phyloP scores from a whole-genome alignment of 2,888 invertebrate genomes.

The Lochmaea capreae region DNA sequence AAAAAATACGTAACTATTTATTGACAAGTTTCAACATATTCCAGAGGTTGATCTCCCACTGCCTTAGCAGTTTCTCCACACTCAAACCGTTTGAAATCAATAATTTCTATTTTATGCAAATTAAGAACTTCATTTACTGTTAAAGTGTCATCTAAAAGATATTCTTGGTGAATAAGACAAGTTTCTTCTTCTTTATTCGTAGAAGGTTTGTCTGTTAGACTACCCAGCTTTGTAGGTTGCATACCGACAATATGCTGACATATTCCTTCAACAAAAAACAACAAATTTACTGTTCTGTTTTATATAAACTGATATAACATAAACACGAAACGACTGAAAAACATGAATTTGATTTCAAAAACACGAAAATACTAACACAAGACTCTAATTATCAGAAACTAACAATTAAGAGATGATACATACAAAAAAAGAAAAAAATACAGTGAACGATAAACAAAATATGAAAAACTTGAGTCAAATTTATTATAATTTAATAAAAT shows the following conservation, averaged over 20 bases:
- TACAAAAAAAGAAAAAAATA: too few relatives aligned
- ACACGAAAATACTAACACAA: too few relatives aligned
- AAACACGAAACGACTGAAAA: too few relatives aligned
- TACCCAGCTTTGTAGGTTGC: slow-evolving; percentile 82
- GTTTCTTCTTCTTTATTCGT: slow-evolving; percentile 80
- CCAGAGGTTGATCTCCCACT: slow-evolving; percentile 64
- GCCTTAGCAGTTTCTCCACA: slow-evolving; percentile 76
- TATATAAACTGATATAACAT: too few relatives aligned
- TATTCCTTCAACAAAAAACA: slow-evolving; percentile 67
- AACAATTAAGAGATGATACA: too few relatives aligned
- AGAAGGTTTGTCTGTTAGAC: slow-evolving; percentile 70
- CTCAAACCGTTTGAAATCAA: slow-evolving; percentile 89
- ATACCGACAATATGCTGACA: slow-evolving; percentile 95
- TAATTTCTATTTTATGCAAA: slow-evolving; percentile 73
- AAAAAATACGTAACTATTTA: slow-evolving; percentile 55
- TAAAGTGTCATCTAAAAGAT: slow-evolving; percentile 80
- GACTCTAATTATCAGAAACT: too few relatives aligned
- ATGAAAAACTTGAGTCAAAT: too few relatives aligned
- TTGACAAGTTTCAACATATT: slow-evolving; percentile 74
- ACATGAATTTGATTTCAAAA: too few relatives aligned
- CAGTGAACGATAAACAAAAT: too few relatives aligned
- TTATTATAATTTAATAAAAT: too few relatives aligned
- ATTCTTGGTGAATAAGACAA: slow-evolving; percentile 88
- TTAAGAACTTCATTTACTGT: slow-evolving; percentile 80
- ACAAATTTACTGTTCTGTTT: not conserved